Base-by-base conservation (phyloP, 2,888 invertebrate species). In the Mimumesa dahlbomi region DNA sequence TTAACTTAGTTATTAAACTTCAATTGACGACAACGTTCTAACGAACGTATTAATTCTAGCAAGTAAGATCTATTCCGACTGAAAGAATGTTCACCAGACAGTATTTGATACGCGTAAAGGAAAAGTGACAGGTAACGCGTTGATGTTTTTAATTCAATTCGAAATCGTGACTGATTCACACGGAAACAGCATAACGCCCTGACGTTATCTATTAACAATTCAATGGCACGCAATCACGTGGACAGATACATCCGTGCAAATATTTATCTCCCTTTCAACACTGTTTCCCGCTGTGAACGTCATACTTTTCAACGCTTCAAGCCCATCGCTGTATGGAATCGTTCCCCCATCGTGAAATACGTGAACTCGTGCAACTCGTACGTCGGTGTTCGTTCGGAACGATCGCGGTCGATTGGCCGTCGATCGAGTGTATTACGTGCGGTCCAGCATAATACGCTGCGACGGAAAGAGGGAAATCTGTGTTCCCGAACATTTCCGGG, bases 401-500 rank as follows among this genome's bases (percentile, higher is more conserved):
- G n/a, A n/a, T n/a, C n/a, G n/a, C n/a, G n/a, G n/a, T n/a, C n/a
- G n/a, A n/a, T n/a, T n/a, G n/a, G n/a, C n/a, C n/a, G n/a, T n/a
- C n/a, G n/a, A n/a, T n/a, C n/a, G n/a, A n/a, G n/a, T n/a, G n/a
- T n/a, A n/a, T n/a, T n/a, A n/a, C n/a, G n/a, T n/a, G n/a, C n/a
- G n/a, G n/a, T n/a, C n/a, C n/a, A 68, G 61, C 36, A 50, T 25
- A 59, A 19, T 49, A 42, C 25, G 25, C 42, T 42, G 42, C 29
- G n/a, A n/a, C n/a, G n/a, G n/a, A n/a, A n/a, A n/a, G n/a, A n/a
- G n/a, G n/a, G n/a, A n/a, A n/a, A n/a, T 11, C 46, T 16, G 7
- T 19, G 31, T 25, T 13, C 57, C 63, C n/a, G 52, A 52, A 67
- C 67, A 58, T 83, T 84, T 82, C 82, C 82, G 83, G 82, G 74